Base-by-base conservation (phyloP, 92 coral and sea anemone genomes). In the Porites divaricata region DNA sequence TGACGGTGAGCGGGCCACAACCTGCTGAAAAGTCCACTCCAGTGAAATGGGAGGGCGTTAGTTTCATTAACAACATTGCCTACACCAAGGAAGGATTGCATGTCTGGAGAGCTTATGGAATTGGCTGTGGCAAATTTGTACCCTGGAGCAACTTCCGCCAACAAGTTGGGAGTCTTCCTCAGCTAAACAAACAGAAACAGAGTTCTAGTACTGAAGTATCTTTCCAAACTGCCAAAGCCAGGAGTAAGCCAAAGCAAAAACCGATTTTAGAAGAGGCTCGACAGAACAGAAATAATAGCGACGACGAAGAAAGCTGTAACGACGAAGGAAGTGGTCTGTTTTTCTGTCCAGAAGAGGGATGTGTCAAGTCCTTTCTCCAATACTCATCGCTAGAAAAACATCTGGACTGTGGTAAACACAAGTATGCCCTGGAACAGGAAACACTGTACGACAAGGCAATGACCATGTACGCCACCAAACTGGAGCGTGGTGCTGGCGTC, bases 361-460 rank as follows among this genome's bases (percentile, higher is more conserved):
- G 91, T 82, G 65, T 77, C 17, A 68, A 49, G 83, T 86, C 91
- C 26, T 88, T 35, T 81, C 88, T 74, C 52, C 72, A 70, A 73
- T 68, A 71, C 64, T 86, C 90, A 21, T 63, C 86, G 51, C 81
- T 86, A 20, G 80, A 86, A 57, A 79, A 54, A 41, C 92, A 89
- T 72, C 87, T 89, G 64, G 92, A 79, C 58, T 64, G 67, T 78
- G 92, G 92, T 14, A 89, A 49, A 20, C 91, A 88, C 59, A 76
- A 82, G 79, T 77, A 76, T 65, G 88, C 73, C 20, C 88, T 88
- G 6, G 91, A 88, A 77, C 81, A 56, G 23, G 85, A 88, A 75
- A 74, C 88, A 4, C 76, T 88, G 19, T 75, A 64, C 45, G 88
- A 89, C 86, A 89, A 89, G 80, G 92, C 92, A 24, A 79, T 89